Base-by-base conservation (phyloP, 2,797 vertebrate species). In the Spea hammondii region DNA sequence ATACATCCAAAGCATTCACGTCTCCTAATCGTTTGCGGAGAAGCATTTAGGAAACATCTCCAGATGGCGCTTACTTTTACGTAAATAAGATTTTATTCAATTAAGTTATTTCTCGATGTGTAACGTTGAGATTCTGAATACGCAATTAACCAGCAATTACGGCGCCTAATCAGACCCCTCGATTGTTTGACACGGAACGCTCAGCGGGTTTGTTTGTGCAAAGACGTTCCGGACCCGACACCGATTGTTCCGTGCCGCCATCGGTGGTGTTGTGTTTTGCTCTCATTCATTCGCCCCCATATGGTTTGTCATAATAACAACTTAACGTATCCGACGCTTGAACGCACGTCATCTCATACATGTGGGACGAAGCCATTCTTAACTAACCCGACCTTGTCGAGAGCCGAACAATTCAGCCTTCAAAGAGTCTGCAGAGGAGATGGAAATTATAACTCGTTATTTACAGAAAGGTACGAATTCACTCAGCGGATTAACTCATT, bases 61-160 rank as follows among this genome's bases (percentile, higher is more conserved):
- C 69, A 81, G 79, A 72, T 77, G 79, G 74, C 46, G 70, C 59
- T 72, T 65, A 81, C 62, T 81, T 68, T 73, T 77, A 81, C 17
- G 46, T 68, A 81, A 81, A 81, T 55, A 53, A 45, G 54, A 64
- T 57, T 49, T 68, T 68, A 76, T 81, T 76, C 49, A 80, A 76
- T 76, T 76, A 72, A 59, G 13, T 67, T 46, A 68, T 72, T 76
- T 81, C 79, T 47, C 74, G 76, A 75, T 72, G 68, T 72, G 62
- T 10, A 17, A 11, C 53, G 67, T 76, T 80, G 6, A 76, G 72
- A 76, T 76, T 79, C 71, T 62, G 5, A 9, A 59, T 6, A 65
- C 13, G 50, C 44, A 32, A 11, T 6, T 59, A 50, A 55, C 32
- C 60, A 57, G 62, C 49, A 76, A 80, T 76, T 76, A 82, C 47